Evolutionary conservation across 1,140 invertebrate species (phyloP).

Genomic region (Drosophila micromelanica): DNA sequence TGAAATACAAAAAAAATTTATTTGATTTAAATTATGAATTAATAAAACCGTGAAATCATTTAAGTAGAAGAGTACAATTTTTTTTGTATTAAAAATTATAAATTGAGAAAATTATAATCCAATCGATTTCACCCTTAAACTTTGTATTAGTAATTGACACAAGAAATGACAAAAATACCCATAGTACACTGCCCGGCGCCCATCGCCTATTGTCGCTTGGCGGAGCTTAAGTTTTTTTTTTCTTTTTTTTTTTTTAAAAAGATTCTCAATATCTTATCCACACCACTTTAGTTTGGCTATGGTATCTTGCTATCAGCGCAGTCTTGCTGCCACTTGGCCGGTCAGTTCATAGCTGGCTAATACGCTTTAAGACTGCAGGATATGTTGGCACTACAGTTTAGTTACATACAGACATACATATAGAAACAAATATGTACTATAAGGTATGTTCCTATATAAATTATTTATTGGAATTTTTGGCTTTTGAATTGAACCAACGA

Average conservation of each 20-base stretch:
- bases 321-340: constrained; percentile 27
- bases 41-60: too few relatives aligned
- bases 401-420: constrained; percentile 11
- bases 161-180: too few relatives aligned
- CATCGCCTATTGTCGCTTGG: constrained; percentile 9
- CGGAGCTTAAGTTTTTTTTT: constrained; percentile 12
- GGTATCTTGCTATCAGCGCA: constrained; percentile 34
- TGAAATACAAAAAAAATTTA: too few relatives aligned
- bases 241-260: constrained; percentile 14
- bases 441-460: constrained; percentile 41
- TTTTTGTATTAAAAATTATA: too few relatives aligned
- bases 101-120: too few relatives aligned
- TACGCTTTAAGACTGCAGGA: constrained; percentile 56
- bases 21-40: too few relatives aligned
- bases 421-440: background rate
- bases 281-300: constrained; percentile 22
- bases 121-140: too few relatives aligned
- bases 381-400: constrained; percentile 8
- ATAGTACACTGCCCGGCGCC: background rate
- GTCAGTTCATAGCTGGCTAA: constrained; percentile 46
- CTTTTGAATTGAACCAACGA: constrained; percentile 57
- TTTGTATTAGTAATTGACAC: too few relatives aligned
- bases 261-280: constrained; percentile 34
- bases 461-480: constrained; percentile 79
- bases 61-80: too few relatives aligned